Evolutionary conservation across 2,888 invertebrate genomes (phyloP), one percentile per base, ranked within the genome.

Genomic region (Odontocolon sp.): DNA sequence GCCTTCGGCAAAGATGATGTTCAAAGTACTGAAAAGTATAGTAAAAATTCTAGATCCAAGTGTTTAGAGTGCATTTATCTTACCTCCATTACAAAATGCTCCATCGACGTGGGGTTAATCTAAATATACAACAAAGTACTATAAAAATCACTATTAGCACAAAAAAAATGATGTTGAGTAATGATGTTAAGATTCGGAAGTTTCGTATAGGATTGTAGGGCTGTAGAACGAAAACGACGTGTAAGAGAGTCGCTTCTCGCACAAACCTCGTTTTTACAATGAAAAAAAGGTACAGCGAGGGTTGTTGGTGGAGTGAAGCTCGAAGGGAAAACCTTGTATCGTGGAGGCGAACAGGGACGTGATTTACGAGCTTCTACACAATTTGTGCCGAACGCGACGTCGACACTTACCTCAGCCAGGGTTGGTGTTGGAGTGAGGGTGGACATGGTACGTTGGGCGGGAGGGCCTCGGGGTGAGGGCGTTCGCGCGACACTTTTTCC

Each of bases 341-440:
- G 68, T 11, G 45, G 16, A 36, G 18, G 33, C 40, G 40, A 61
- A 59, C 16, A 52, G 57, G 14, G 28, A 45, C 54, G 70, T 77
- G 74, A 79, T 79, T 74, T 79, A 77, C 59, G 77, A 71, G 63
- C 63, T 70, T 36, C 66, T 67, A 54, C 70, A 70, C 63, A 74
- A 79, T 79, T 79, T 74, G 68, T 71, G 64, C 68, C 57, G 67
- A 77, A 71, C 70, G 45, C 63, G 47, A 64, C 36, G 69, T 73
- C 73, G 72, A 73, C 76, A 70, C 71, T 76, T 71, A 61, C 61
- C 66, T 61, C 63, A 64, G 52, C 64, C 64, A 31, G 45, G 50
- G 59, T 28, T 40, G 33, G 50, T 64, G 42, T 61, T 50, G 42
- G 50, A 42, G 28, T 14, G 52, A 75, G 57, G 14, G 54, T 38